Evolutionary conservation across 2,797 vertebrate species (phyloP).

Genomic region (Diceros bicornis): DNA sequence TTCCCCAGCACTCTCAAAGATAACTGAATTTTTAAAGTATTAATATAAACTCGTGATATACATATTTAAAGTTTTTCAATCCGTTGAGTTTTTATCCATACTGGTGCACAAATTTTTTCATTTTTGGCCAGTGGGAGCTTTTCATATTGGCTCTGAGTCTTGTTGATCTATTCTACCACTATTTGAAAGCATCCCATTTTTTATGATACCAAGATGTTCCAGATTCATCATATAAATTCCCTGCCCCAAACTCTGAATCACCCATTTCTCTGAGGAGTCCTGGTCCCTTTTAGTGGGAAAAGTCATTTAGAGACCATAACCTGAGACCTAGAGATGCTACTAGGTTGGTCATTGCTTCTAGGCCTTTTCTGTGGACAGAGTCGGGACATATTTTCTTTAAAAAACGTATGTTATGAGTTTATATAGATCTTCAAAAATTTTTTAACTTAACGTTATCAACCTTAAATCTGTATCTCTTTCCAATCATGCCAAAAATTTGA

Average conservation of each 20-base stretch:
- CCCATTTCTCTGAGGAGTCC: neutral
- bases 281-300: neutral
- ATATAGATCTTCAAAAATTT: neutral
- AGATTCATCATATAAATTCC: neutral
- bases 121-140: neutral
- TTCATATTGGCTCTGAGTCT: neutral
- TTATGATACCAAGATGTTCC: neutral
- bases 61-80: neutral
- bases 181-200: constrained; percentile 37
- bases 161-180: neutral
- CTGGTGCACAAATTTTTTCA: neutral
- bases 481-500: neutral
- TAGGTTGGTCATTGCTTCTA: neutral
- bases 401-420: neutral
- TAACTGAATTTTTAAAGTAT: neutral
- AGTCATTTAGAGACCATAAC: neutral
- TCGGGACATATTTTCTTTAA: neutral
- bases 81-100: neutral
- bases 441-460: neutral
- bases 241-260: neutral
- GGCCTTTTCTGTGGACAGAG: neutral
- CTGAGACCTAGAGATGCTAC: neutral
- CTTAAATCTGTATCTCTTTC: neutral
- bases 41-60: neutral
- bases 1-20: neutral